These are phyloP conservation scores for Enteromius viviparus DNA, from an alignment of 2,797 vertebrate genomes.

Conservation along the genomic window DNA sequence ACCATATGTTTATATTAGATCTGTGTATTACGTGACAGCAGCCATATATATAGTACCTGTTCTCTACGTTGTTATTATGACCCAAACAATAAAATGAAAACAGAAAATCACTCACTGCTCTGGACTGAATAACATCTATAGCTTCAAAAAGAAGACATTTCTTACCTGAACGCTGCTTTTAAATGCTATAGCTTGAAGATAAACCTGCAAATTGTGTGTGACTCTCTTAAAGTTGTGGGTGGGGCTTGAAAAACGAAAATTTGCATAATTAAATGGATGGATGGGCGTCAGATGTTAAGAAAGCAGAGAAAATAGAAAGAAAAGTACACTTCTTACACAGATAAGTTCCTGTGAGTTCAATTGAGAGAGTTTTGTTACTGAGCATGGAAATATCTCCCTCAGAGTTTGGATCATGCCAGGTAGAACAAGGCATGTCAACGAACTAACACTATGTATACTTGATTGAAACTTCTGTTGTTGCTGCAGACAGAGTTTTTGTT, in stretches of 20 bases:
- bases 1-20: background rate
- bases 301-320: background rate
- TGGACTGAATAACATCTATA: background rate
- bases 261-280: background rate
- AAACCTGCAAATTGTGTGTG: background rate
- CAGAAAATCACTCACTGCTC: background rate
- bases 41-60: too few relatives aligned
- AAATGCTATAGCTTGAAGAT: too few relatives aligned
- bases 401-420: background rate
- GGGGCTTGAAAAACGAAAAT: background rate
- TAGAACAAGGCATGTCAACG: background rate
- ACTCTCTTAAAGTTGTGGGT: background rate
- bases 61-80: too few relatives aligned
- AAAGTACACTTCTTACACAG: background rate
- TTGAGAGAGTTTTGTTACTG: background rate
- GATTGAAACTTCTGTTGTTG: constrained; percentile 68
- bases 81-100: background rate
- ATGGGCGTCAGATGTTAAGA: background rate
- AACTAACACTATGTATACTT: constrained; percentile 4
- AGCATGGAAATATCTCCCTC: background rate
- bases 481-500: constrained; percentile 72
- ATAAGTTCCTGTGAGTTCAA: background rate
- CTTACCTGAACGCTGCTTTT: too few relatives aligned
- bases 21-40: background rate
- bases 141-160: background rate